These are phyloP conservation scores for Melitaea cinxia DNA, from an alignment of 1,140 invertebrate species.

Conservation along the genomic window DNA sequence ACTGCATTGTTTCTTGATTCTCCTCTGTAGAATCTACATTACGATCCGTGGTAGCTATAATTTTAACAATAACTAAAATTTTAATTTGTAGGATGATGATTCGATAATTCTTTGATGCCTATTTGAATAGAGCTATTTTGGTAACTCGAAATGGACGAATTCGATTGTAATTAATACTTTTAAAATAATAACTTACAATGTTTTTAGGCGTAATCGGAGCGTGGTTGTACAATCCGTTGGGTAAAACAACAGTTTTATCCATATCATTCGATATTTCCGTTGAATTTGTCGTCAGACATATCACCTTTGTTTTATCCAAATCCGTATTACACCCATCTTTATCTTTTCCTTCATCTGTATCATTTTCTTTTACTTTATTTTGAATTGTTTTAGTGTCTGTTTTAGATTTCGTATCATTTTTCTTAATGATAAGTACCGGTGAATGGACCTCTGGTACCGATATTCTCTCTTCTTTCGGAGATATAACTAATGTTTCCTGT, in stretches of 20 bases:
- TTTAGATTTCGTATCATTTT: conserved; percentile 1
- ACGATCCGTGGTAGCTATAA: no score
- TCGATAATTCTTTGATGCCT: not conserved
- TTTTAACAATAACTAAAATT: no score
- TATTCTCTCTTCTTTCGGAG: conserved; percentile 44
- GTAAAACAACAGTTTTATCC: conserved; percentile 58
- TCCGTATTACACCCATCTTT: conserved; percentile 15
- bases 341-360: conserved; percentile 26
- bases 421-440: conserved; percentile 18
- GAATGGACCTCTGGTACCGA: conserved; percentile 14
- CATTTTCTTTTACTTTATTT: conserved; percentile 3
- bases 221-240: conserved; percentile 57
- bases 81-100: not conserved
- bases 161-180: no score
- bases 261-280: conserved; percentile 42
- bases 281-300: conserved; percentile 18
- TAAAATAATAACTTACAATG: conserved; percentile 42
- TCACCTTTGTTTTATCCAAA: conserved; percentile 44
- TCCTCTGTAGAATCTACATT: no score
- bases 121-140: no score
- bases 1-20: no score
- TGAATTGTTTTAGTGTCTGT: not conserved
- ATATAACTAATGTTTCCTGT: conserved; percentile 24
- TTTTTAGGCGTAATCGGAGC: conserved; percentile 51
- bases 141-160: no score